Conservation (phyloP, 1,140 invertebrate genomes). For the Zaprionus lachaisei region DNA sequence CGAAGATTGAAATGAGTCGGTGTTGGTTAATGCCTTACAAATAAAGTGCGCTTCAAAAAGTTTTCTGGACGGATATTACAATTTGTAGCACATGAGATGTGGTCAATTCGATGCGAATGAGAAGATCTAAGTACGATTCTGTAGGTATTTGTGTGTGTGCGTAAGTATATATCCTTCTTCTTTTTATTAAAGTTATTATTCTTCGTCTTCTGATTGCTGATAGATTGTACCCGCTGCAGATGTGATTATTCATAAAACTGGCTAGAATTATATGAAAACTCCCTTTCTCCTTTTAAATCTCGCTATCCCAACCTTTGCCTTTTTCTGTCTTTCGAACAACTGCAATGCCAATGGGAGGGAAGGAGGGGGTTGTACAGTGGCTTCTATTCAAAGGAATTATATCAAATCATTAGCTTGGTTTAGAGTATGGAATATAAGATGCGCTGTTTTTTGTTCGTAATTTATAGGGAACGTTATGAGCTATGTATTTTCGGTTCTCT, state of each 20-base stretch:
- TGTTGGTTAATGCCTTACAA: slow-evolving; percentile 31
- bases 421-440: slow-evolving; percentile 19
- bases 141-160: background rate
- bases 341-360: slow-evolving; percentile 35
- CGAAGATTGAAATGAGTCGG: slow-evolving; percentile 9
- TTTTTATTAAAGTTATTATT: background rate
- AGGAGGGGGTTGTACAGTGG: background rate
- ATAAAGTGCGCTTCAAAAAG: slow-evolving; percentile 74
- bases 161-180: background rate
- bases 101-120: slow-evolving; percentile 46
- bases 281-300: background rate
- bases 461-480: slow-evolving; percentile 23
- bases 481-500: slow-evolving; percentile 15
- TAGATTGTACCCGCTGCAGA: slow-evolving; percentile 25
- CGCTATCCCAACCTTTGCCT: background rate
- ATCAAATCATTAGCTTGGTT: slow-evolving; percentile 20
- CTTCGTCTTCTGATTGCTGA: slow-evolving; percentile 1
- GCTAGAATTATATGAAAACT: background rate
- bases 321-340: slow-evolving; percentile 1
- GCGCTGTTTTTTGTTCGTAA: background rate
- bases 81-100: slow-evolving; percentile 73
- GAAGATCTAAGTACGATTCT: slow-evolving; percentile 9
- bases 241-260: slow-evolving; percentile 10
- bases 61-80: slow-evolving; percentile 82
- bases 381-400: slow-evolving; percentile 15